Base-by-base conservation (phyloP, 1,140 invertebrate genomes). In the Ctenoplectra terminalis region DNA sequence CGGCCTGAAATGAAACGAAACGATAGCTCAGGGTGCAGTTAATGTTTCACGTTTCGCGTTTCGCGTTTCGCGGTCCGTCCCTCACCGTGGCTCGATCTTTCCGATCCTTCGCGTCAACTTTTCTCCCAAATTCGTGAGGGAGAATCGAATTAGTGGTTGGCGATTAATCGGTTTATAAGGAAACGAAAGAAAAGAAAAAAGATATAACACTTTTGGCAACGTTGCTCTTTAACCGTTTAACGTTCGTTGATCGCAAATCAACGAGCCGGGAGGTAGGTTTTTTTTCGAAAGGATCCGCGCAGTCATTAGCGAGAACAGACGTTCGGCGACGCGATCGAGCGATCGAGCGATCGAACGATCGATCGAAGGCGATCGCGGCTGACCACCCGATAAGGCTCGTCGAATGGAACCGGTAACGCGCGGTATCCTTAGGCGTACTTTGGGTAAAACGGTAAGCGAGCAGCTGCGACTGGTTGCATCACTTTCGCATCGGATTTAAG, bases 1-100 rank as follows among this genome's bases (percentile, higher is more conserved):
- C 46, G 80, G 54, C 61, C 31, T 1, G 29, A 58, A 31, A 91
- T 89, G 88, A 90, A 91, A 91, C 81, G 90, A 79, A 92, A 92
- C 91, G 91, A 92, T 88, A 90, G 91, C 90, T 90, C 86, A 81
- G 90, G 92, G 90, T 92, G 91, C 71, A 89, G 88, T 92, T 92
- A 92, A 92, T 92, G 87, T 84, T 82, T 46, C 60, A 86, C 73
- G 87, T 86, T 84, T 85, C 73, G 82, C 75, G 74, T 78, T n/a
- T n/a, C n/a, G n/a, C n/a, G n/a, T n/a, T n/a, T n/a, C n/a, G n/a
- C n/a, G n/a, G n/a, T n/a, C n/a, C n/a, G 82, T 67, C 31, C 23
- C 34, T n/a, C n/a, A n/a, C n/a, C n/a, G n/a, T n/a, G n/a, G n/a
- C n/a, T n/a, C n/a, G 34, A 40, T 9, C 40, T 4, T 31, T 46